These are phyloP conservation scores for Caenorhabditis brenneri DNA, from an alignment of 1,140 invertebrate species.

Conservation along the genomic window DNA sequence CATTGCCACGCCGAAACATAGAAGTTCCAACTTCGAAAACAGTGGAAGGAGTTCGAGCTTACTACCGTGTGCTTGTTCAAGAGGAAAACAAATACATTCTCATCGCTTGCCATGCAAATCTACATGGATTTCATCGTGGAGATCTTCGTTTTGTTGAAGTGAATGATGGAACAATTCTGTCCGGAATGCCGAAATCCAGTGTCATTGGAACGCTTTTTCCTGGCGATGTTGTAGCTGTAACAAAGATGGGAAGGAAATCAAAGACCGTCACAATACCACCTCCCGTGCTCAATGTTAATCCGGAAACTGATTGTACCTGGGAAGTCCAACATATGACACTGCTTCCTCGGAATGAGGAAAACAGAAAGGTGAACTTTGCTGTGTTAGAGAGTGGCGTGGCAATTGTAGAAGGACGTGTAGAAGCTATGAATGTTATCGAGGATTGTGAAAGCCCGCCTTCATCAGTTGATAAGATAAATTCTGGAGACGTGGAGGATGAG, in stretches of 20 bases:
- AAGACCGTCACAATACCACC: background rate
- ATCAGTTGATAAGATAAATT: background rate
- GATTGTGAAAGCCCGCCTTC: background rate
- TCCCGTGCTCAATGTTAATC: background rate
- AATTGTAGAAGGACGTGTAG: background rate
- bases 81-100: background rate
- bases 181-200: background rate
- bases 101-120: background rate
- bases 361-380: background rate
- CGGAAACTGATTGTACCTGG: background rate
- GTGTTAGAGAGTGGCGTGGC: background rate
- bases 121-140: background rate
- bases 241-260: background rate
- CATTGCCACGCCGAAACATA: background rate
- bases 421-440: background rate
- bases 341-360: background rate
- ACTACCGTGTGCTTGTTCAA: background rate
- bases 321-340: background rate
- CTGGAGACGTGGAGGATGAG: too few relatives aligned
- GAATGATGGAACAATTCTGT: background rate
- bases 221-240: background rate
- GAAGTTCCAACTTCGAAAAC: background rate
- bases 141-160: constrained; percentile 2
- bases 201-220: background rate
- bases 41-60: background rate